Conservation (phyloP, 2,797 vertebrate genomes). For the Liparis tanakae region DNA sequence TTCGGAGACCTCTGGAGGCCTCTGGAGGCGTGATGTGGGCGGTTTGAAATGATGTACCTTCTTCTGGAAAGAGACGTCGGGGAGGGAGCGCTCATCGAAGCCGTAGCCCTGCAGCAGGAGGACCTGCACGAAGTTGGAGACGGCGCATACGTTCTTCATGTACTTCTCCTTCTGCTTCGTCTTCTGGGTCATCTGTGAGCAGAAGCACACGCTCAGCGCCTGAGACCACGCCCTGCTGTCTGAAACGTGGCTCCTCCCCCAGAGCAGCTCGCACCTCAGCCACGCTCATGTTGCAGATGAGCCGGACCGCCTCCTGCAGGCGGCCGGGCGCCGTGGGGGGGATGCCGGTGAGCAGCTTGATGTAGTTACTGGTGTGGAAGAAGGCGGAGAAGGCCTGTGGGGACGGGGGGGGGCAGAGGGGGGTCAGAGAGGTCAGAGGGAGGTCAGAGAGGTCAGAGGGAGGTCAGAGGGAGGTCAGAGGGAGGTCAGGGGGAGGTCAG, state of each 20-base stretch:
- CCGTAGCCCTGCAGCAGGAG: slow-evolving; percentile 82
- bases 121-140: slow-evolving; percentile 80
- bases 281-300: slow-evolving; percentile 81
- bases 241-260: background rate
- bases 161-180: slow-evolving; percentile 33
- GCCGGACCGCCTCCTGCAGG: slow-evolving; percentile 64
- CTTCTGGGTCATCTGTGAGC: slow-evolving; percentile 78
- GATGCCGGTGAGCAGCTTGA: slow-evolving; percentile 74
- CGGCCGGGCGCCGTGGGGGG: slow-evolving; percentile 63
- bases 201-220: background rate
- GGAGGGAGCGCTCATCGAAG: slow-evolving; percentile 81
- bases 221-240: no score
- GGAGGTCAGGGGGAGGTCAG: no score
- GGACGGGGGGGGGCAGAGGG: no score
- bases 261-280: slow-evolving; percentile 79
- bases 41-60: slow-evolving; percentile 64
- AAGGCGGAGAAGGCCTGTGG: slow-evolving; percentile 90
- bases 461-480: no score
- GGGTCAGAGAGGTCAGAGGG: no score
- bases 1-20: background rate
- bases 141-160: slow-evolving; percentile 82
- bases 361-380: slow-evolving; percentile 84
- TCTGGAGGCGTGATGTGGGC: no score
- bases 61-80: slow-evolving; percentile 84
- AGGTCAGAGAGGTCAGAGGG: no score